Base-by-base conservation (phyloP, 2,888 invertebrate genomes). In the Eurytoma adleriae region DNA sequence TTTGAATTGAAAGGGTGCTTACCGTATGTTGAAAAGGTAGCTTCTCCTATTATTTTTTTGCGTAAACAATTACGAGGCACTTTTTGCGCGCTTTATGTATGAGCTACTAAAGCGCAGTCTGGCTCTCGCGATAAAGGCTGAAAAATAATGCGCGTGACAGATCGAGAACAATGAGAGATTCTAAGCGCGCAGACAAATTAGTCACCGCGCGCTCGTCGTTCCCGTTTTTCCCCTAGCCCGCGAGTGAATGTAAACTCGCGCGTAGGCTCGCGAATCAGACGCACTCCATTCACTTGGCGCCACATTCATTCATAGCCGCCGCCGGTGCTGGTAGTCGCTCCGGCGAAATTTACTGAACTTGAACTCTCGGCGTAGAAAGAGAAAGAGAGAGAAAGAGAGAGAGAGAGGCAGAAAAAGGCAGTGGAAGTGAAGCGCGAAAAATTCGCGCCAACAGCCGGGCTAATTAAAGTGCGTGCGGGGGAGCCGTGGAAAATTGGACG, bases 211-310 rank as follows among this genome's bases (percentile, higher is more conserved):
- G 54, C 48, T 68, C 68, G 75, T 57, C 56, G 70, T 70, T 79
- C 75, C 54, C 74, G 74, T 79, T 79, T 24, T 64, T 57, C 54
- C 61, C 52, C 52, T 40, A 16, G 59, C 54, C 50, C 76, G 66
- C 59, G 59, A 18, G 54, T 50, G 66, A 75, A 79, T 76, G 66
- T 40, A 40, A 48, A 64, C 81, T 74, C 83, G 80, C 85, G 87
- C 88, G 88, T 88, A 87, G 88, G 87, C 83, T 80, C 84, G 83
- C 83, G 84, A 86, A 87, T 89, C 89, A 90, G 89, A 90, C 90
- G 88, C 85, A 89, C 88, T 89, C 89, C 89, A 90, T 90, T 90
- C 90, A 89, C 90, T 89, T 90, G 90, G 90, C 90, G 90, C 90
- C 90, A 89, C 89, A 90, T 89, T 90, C 90, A 90, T 90, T 90